These are phyloP conservation scores for Chrysaora quinquecirrha DNA, from an alignment of 30 jellyfish, hydroid and myxozoan species.

Conservation along the genomic window DNA sequence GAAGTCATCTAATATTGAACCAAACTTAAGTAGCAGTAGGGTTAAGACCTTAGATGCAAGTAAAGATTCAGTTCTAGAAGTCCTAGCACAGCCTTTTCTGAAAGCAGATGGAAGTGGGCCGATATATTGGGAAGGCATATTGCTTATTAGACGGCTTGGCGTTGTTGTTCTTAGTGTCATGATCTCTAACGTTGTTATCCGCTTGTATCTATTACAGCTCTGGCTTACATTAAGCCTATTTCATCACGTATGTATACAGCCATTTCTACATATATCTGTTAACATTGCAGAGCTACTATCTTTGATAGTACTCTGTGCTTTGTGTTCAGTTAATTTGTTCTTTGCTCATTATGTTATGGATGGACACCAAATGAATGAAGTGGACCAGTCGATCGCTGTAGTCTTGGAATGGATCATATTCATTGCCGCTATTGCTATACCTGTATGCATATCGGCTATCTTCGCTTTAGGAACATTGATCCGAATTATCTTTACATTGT, in stretches of 20 bases:
- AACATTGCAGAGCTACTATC: conserved; percentile 29
- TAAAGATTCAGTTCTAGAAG: too few species aligned
- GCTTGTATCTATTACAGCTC: conserved; percentile 4
- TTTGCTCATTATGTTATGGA: conserved; percentile 32
- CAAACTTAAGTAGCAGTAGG: too few species aligned
- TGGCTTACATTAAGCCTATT: neutral
- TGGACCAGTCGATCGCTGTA: neutral
- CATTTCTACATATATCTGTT: conserved; percentile 18
- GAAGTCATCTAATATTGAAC: too few species aligned
- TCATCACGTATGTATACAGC: conserved; percentile 10
- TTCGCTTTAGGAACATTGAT: neutral
- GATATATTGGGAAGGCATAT: conserved; percentile 43
- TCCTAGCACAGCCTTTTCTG: conserved; percentile 34
- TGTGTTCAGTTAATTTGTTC: too few species aligned
- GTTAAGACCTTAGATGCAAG: too few species aligned
- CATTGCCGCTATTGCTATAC: neutral
- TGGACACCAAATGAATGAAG: neutral
- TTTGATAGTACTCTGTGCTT: too few species aligned
- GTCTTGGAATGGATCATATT: conserved; percentile 4
- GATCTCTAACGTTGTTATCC: too few species aligned
- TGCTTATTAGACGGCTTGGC: conserved; percentile 29
- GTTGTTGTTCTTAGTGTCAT: conserved; percentile 3
- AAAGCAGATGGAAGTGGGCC: conserved; percentile 4
- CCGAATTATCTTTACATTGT: neutral
- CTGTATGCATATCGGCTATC: too few species aligned